These are phyloP conservation scores for Heteromyza rotundicornis DNA, from an alignment of 2,888 invertebrate genomes.

Conservation along the genomic window DNA sequence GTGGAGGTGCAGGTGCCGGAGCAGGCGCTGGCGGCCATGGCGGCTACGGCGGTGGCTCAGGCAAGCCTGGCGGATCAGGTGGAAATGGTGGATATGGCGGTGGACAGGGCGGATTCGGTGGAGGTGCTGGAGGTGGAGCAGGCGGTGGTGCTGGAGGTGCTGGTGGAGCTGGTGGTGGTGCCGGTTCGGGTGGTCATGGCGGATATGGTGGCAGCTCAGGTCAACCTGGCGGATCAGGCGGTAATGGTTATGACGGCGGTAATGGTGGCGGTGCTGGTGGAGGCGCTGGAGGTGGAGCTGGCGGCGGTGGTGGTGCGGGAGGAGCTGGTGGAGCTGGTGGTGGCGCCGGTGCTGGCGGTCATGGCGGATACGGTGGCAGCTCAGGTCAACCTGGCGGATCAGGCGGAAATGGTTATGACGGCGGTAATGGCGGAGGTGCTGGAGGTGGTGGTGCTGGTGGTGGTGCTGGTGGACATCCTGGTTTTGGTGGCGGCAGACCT, in stretches of 20 bases:
- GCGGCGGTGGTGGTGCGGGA: slow-evolving; percentile 3
- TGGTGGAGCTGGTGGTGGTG: slow-evolving; percentile 1
- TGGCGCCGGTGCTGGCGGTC: slow-evolving; percentile 13
- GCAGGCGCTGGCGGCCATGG: neutral
- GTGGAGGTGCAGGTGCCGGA: neutral
- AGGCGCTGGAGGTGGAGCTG: slow-evolving; percentile 10
- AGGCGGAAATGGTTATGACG: slow-evolving; percentile 63
- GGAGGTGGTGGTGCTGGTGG: slow-evolving; percentile 43
- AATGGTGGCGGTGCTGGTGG: slow-evolving; percentile 15
- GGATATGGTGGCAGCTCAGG: slow-evolving; percentile 21
- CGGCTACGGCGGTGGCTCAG: neutral
- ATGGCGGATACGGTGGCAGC: slow-evolving; percentile 9
- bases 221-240: slow-evolving; percentile 17
- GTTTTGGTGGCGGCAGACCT: slow-evolving; percentile 55
- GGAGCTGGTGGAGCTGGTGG: slow-evolving; percentile 12
- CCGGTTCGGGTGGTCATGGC: neutral
- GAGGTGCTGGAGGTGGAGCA: slow-evolving; percentile 15
- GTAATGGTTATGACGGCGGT: slow-evolving; percentile 16
- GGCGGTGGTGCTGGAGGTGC: slow-evolving; percentile 14
- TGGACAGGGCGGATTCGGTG: slow-evolving; percentile 9
- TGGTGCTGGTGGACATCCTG: slow-evolving; percentile 39
- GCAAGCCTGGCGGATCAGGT: slow-evolving; percentile 3
- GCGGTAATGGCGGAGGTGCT: slow-evolving; percentile 71
- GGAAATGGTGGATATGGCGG: slow-evolving; percentile 14
- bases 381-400: slow-evolving; percentile 18